Evolutionary conservation across 2,797 vertebrate species (phyloP).

Genomic region (Chromobotia macracanthus): DNA sequence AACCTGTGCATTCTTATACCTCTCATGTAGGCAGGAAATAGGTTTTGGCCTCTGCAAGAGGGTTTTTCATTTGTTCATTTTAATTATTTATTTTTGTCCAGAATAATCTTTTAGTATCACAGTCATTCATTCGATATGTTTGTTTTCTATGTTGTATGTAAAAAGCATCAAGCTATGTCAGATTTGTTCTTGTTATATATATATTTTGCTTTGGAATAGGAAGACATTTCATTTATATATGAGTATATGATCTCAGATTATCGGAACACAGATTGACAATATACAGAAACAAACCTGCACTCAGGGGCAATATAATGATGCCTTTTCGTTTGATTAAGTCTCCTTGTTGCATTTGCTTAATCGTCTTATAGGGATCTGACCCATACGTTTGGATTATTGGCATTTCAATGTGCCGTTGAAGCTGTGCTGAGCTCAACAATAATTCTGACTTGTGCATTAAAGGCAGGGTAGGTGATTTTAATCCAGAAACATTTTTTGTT

Average conservation of each 20-base stretch:
- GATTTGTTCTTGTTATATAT: neutral
- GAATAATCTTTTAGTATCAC: conserved; percentile 21
- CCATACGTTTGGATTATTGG: neutral
- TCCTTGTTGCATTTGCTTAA: conserved; percentile 23
- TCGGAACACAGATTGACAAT: conserved; percentile 22
- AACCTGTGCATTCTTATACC: conserved; percentile 50
- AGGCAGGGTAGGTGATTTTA: too few species aligned
- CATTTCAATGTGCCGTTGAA: neutral
- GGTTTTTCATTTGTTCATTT: conserved; percentile 10
- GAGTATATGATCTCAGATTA: neutral
- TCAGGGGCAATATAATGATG: conserved; percentile 37
- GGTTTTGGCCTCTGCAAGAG: conserved; percentile 14
- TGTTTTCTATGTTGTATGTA: conserved; percentile 18
- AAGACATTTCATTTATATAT: conserved; percentile 4
- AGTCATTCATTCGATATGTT: neutral
- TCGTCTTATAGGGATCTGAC: neutral
- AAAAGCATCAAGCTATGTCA: neutral
- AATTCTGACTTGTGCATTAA: neutral
- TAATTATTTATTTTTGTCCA: conserved; percentile 37
- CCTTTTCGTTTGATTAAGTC: conserved; percentile 44
- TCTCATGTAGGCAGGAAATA: conserved; percentile 33
- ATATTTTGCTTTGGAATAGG: neutral
- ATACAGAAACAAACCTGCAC: conserved; percentile 31
- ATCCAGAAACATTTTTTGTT: too few species aligned
- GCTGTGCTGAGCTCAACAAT: neutral